Base-by-base conservation (phyloP, 2,888 invertebrate species). In the Thera britannica region DNA sequence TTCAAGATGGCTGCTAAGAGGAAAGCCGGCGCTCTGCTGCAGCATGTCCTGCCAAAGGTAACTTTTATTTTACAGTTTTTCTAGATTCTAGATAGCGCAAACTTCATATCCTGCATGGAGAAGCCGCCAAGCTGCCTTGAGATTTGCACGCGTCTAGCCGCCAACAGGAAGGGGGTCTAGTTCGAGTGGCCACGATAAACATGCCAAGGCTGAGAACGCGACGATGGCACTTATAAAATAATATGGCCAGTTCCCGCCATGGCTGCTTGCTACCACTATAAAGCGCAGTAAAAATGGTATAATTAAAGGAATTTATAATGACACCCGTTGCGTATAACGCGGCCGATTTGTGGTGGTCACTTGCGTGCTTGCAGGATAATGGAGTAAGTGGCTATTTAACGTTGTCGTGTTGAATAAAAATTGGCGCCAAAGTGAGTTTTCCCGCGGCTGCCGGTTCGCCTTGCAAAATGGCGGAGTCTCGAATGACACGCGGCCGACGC, bases 1-100 rank as follows among this genome's bases (percentile, higher is more conserved):
- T 79, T 67, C 83, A 92, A 90, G 86, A 96, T 96, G 96, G 96
- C 96, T 77, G 96, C 96, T 78, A 96, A 96, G 93, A 81, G 78
- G 81, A 85, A 84, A 73, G 75, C 75, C 52, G 75, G 75, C 23
- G 75, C 75, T 9, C 63, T 96, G 83, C 96, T 96, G 81, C 96
- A 96, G 92, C 96, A 96, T 90, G 94, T 94, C 79, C 87, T 94
- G 82, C 94, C 94, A 86, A 94, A 94, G 94, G 94, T 94, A 93
- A 90, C 58, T 82, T 78, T 83, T 81, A 80, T 81, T 82, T 81
- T 82, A 66, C 77, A 70, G 65, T 69, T 65, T 71, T 68, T 75
- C 74, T 79, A 79, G 80, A 80, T 75, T 72, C 75, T 77, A 80
- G 78, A 81, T 83, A 78, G 73, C 76, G 69, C 72, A 73, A 73